A percentile compares a stretch with the other conserved stretches of the same genome.
phyloP scores from a whole-genome alignment of 2,888 invertebrate species.

The Stenodera caucasica region DNA sequence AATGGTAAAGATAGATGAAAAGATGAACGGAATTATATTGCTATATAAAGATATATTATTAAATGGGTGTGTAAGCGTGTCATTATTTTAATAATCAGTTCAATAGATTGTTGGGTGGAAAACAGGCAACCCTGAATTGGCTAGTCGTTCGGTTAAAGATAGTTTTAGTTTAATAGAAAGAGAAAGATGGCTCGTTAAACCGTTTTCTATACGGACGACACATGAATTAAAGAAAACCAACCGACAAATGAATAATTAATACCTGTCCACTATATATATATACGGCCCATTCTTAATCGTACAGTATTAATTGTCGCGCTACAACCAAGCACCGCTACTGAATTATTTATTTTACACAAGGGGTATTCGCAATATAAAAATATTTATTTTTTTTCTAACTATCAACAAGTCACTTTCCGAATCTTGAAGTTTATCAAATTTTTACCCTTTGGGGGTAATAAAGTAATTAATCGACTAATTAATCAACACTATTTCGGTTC shows the following conservation, averaged over 20 bases:
- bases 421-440: no score
- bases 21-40: slow-evolving; percentile 41
- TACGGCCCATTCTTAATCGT: slow-evolving; percentile 39
- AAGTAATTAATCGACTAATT: no score
- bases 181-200: slow-evolving; percentile 34
- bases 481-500: no score
- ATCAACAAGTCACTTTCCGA: no score
- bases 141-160: not conserved
- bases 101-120: slow-evolving; percentile 31
- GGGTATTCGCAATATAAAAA: no score
- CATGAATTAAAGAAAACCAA: slow-evolving; percentile 46
- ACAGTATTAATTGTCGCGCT: slow-evolving; percentile 38
- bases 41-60: slow-evolving; percentile 42
- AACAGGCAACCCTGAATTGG: slow-evolving; percentile 20
- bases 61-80: slow-evolving; percentile 44
- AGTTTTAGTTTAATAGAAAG: not conserved
- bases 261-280: slow-evolving; percentile 42
- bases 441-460: no score
- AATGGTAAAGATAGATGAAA: slow-evolving; percentile 42
- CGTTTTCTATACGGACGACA: slow-evolving; percentile 35
- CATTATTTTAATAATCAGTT: slow-evolving; percentile 49
- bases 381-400: no score
- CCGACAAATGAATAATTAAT: slow-evolving; percentile 46
- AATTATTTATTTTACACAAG: slow-evolving; percentile 31
- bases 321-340: slow-evolving; percentile 29